Conservation (phyloP, 2,797 vertebrate genomes). For the Yasuhikotakia modesta region DNA sequence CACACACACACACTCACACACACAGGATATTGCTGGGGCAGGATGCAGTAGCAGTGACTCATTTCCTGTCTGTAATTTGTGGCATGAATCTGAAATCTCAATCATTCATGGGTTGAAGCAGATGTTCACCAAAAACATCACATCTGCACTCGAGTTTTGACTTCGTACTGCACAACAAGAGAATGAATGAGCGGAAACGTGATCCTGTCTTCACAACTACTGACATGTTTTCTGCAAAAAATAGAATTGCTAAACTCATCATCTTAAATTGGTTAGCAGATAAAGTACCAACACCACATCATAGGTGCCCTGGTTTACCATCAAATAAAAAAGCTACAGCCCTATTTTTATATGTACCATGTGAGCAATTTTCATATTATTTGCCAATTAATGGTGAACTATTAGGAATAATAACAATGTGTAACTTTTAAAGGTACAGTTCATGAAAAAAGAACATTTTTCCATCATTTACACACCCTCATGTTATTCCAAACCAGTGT, state of each 20-base stretch:
- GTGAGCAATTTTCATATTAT: background rate
- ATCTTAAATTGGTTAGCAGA: constrained; percentile 8
- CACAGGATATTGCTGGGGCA: constrained; percentile 52
- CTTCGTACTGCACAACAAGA: constrained; percentile 1
- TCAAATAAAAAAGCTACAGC: background rate
- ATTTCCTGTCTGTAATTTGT: constrained; percentile 56
- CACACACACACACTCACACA: background rate
- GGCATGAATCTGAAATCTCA: constrained; percentile 53
- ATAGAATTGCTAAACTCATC: constrained; percentile 9
- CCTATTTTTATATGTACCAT: background rate
- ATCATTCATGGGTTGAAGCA: constrained; percentile 33
- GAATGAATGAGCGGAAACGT: constrained; percentile 18
- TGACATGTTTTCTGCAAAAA: constrained; percentile 6
- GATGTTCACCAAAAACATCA: constrained; percentile 26
- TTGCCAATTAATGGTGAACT: too few species aligned
- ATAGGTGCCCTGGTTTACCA: background rate
- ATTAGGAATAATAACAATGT: too few species aligned
- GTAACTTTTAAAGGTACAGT: too few species aligned
- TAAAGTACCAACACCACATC: background rate
- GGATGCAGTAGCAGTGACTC: constrained; percentile 59
- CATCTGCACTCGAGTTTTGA: constrained; percentile 10
- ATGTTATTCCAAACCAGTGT: too few species aligned
- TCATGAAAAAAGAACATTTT: too few species aligned
- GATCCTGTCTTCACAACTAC: background rate
- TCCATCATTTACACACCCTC: too few species aligned